Evolutionary conservation across 2,888 invertebrate species (phyloP).

Genomic region (Metacarcinus magister): DNA sequence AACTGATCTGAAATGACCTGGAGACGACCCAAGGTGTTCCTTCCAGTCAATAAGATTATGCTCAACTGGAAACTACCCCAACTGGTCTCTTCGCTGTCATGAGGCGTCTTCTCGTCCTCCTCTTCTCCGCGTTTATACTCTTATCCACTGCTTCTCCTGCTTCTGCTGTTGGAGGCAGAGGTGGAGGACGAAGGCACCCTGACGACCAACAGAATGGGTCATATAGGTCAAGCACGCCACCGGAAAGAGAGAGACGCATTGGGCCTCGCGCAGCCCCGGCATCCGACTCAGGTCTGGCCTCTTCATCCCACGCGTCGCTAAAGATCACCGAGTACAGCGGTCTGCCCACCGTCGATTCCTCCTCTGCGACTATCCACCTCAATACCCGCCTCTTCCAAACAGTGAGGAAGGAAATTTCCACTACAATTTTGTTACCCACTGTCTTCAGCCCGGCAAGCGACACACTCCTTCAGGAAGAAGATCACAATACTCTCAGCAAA

Average conservation of each 20-base stretch:
- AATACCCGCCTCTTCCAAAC: constrained; percentile 57
- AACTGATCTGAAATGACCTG: constrained; percentile 76
- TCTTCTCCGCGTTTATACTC: constrained; percentile 70
- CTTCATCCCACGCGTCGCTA: not conserved
- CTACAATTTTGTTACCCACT: constrained; percentile 22
- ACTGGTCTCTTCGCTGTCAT: constrained; percentile 75
- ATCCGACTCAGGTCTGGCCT: not conserved
- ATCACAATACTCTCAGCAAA: constrained; percentile 19
- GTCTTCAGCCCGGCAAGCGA: constrained; percentile 28
- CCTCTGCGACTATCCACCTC: constrained; percentile 7
- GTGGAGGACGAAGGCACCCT: constrained; percentile 47
- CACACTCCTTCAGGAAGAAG: constrained; percentile 31
- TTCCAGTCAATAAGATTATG: constrained; percentile 74
- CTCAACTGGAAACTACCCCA: constrained; percentile 63
- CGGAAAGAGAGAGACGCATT: constrained; percentile 37
- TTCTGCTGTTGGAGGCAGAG: constrained; percentile 65
- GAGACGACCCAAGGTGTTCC: constrained; percentile 69
- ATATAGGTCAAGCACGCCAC: not conserved
- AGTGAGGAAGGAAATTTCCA: constrained; percentile 58
- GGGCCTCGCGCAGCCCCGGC: not conserved
- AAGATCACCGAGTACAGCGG: not conserved
- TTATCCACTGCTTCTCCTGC: constrained; percentile 65
- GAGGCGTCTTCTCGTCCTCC: constrained; percentile 73
- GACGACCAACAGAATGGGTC: constrained; percentile 63
- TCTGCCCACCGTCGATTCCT: not conserved